These are phyloP conservation scores for Ceyx margarethae DNA, from an alignment of 2,113 vertebrate species.

Conservation along the genomic window DNA sequence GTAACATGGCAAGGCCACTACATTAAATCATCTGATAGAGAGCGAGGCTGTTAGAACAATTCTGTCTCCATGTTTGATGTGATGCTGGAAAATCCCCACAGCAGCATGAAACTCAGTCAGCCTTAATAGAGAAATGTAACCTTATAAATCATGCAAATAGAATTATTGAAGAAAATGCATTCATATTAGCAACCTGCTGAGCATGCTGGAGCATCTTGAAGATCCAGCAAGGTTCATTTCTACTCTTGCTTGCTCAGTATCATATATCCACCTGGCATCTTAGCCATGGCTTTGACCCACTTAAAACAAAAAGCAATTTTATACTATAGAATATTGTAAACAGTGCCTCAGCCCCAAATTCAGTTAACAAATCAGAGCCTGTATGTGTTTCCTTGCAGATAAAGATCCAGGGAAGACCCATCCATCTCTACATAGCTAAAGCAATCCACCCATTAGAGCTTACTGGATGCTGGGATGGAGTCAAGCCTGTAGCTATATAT, in stretches of 20 bases:
- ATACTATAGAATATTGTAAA: not conserved
- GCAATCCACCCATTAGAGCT: not conserved
- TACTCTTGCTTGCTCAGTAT: not conserved
- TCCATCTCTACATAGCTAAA: not conserved
- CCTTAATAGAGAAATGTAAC: not conserved
- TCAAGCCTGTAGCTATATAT: not conserved
- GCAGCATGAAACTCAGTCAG: not conserved
- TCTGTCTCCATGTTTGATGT: not conserved
- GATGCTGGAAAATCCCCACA: constrained; percentile 10
- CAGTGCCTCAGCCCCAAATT: not conserved
- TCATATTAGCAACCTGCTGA: not conserved
- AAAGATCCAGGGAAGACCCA: not conserved
- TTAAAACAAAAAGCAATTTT: constrained; percentile 14
- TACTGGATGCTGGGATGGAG: not conserved
- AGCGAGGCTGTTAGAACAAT: not conserved
- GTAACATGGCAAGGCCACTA: not conserved
- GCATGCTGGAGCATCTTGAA: not conserved
- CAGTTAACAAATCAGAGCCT: not conserved
- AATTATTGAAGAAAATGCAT: not conserved
- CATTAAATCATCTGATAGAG: not conserved
- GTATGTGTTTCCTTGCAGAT: not conserved
- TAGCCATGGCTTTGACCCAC: not conserved
- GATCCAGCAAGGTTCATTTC: not conserved
- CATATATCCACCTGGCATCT: not conserved
- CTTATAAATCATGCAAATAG: constrained; percentile 7